Base-by-base conservation (phyloP, 2,888 invertebrate species). In the Melolontha melolontha region DNA sequence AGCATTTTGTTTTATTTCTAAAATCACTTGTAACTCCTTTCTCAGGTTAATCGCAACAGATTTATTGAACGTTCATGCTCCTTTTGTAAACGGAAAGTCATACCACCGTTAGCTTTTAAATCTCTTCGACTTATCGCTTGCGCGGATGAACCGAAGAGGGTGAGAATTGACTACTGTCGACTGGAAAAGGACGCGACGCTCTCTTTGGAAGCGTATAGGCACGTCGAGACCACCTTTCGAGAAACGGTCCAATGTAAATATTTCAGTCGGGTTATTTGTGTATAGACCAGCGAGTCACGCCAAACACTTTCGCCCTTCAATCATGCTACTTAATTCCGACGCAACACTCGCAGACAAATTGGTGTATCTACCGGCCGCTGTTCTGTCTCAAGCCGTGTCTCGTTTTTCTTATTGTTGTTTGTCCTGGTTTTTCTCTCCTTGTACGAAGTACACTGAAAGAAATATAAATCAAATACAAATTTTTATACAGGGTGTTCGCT, bases 231-330 rank as follows among this genome's bases (percentile, higher is more conserved):
- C 75, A 76, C 75, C 76, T 73, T 74, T 76, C 74, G 72, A 68
- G 75, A 74, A 73, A 52, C 74, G 73, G 72, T 66, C 73, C 75
- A 74, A 74, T 71, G 72, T 74, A 71, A 72, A 76, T 75, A 75
- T 73, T 75, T 76, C 75, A 75, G 75, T 72, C 72, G 76, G 77
- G 78, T 81, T 81, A 81, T 82, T 82, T 82, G 82, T 81, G 80
- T 78, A n/a, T n/a, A 42, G 12, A 44, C 59, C 75, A 70, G 72
- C 72, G 76, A 79, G 80, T 81, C 81, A 80, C 77, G 71, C 75
- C 74, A 74, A 79, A 80, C 82, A 82, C 81, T 77, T 80, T 79
- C 79, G 78, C 80, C 79, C 78, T 80, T 82, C 82, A 81, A 82
- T 78, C 76, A 77, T 70, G 68, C 76, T 74, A 75, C 75, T 79